Conservation (phyloP, 2,797 vertebrate genomes). For the Eurystomus glaucurus region DNA sequence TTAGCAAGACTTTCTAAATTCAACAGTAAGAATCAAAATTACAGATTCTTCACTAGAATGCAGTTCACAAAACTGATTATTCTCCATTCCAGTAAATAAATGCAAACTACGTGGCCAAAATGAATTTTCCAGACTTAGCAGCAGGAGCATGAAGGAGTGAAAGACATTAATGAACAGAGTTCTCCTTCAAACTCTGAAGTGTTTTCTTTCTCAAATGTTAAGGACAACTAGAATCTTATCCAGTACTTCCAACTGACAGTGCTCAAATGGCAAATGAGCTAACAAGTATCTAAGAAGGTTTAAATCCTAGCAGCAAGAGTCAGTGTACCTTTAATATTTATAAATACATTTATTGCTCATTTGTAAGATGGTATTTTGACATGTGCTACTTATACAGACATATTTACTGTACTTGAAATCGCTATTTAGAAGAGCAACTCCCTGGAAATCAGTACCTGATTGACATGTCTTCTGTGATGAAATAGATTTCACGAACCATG, state of each 20-base stretch:
- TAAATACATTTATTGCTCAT: not conserved
- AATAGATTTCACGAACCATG: conserved; percentile 99
- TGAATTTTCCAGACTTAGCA: not conserved
- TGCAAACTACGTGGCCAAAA: not conserved
- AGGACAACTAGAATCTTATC: not conserved
- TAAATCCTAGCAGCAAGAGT: not conserved
- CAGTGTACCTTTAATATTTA: not conserved
- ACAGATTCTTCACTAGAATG: not conserved
- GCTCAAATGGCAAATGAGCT: not conserved
- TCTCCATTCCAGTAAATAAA: not conserved
- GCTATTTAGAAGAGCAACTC: not conserved
- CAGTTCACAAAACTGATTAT: fast-evolving
- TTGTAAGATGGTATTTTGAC: not conserved
- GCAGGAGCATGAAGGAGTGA: fast-evolving
- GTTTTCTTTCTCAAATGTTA: not conserved
- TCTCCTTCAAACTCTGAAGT: not conserved
- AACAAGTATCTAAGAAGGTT: not conserved
- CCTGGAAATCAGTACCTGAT: conserved; percentile 88
- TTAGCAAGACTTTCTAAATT: not conserved
- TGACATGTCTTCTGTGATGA: conserved; percentile 97
- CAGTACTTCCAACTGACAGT: not conserved
- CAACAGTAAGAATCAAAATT: not conserved
- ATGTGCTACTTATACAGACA: not conserved
- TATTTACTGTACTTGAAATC: not conserved
- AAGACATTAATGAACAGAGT: not conserved